Evolutionary conservation across 2,797 vertebrate species (phyloP), one percentile per base, ranked within the genome.

Genomic region (Liparis tanakae): DNA sequence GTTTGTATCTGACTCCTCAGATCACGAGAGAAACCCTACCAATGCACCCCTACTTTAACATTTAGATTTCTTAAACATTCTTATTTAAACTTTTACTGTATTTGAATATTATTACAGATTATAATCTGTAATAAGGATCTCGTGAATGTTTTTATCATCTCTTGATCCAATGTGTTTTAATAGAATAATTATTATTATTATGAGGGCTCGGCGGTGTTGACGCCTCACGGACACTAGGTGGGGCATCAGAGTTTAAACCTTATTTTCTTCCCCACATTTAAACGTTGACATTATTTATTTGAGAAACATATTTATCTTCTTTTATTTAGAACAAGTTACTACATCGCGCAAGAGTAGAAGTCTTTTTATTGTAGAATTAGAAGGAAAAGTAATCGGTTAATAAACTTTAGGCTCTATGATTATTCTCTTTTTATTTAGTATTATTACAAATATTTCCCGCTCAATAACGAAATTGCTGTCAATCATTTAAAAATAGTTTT

Each of bases 211-310:
- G 20, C 6, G 30, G 30, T 70, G n/a, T 17, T 67, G 0, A 18
- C 20, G 9, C 44, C 3, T 8, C 17, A 15, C 22, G n/a, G 30
- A 51, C 44, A 62, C 82, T 91, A 96, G 95, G 92, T 94, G 95
- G 95, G 92, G 90, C 85, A 76, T 93, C 85, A 65, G 12, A 61
- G 30, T 33, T 67, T 34, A 65, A 62, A 34, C 7, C 10, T 60
- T 10, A 25, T 60, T 22, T 60, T 43, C 43, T 33, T 7, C 33
- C 25, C 43, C 43, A 30, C 25, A 46, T 30, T 68, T 12, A 36
- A 46, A 57, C 54, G 15, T 44, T 20, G 7, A 14, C 10, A 1
- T 44, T 18, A 44, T 44, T 62, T 17, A 15, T 17, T 17, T 10
- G 3, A 10, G 9, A 17, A 43, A 59, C 59, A 18, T 22, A 46